Percentiles rank a stretch among this genome's conserved stretches.
Conservation (phyloP, 2,888 invertebrate genomes). For the Caenorhabditis angaria region DNA sequence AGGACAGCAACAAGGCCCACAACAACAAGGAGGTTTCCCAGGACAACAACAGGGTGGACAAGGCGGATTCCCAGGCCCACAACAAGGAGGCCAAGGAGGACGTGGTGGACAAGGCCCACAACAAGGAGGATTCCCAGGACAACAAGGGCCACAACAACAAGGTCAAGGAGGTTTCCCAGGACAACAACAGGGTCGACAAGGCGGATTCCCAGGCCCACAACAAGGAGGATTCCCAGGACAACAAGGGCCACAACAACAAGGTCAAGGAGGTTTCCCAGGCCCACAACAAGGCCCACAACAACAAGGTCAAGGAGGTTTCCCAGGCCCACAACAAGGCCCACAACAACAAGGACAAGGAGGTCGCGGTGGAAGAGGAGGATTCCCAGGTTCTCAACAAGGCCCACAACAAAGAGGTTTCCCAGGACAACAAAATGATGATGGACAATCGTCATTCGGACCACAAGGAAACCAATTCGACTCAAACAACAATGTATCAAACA, state of each 20-base stretch:
- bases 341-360: background rate
- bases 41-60: background rate
- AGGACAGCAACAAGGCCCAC: constrained; percentile 6
- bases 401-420: background rate
- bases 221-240: constrained; percentile 9
- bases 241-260: background rate
- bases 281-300: background rate
- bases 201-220: constrained; percentile 2
- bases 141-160: background rate
- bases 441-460: background rate
- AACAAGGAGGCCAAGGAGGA: constrained; percentile 6
- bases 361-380: background rate
- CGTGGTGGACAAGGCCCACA: constrained; percentile 3
- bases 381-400: too few species aligned
- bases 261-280: constrained; percentile 3
- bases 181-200: background rate
- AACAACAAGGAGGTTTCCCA: background rate
- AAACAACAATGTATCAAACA: constrained; percentile 15
- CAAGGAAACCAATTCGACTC: constrained; percentile 23
- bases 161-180: constrained; percentile 5
- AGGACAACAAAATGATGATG: background rate
- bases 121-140: constrained; percentile 11
- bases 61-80: background rate
- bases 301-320: background rate
- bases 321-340: constrained; percentile 3